A percentile compares a stretch with the other conserved stretches of the same genome.
Conservation (phyloP, 2,113 vertebrate species). For the Pseudonaja textilis region DNA sequence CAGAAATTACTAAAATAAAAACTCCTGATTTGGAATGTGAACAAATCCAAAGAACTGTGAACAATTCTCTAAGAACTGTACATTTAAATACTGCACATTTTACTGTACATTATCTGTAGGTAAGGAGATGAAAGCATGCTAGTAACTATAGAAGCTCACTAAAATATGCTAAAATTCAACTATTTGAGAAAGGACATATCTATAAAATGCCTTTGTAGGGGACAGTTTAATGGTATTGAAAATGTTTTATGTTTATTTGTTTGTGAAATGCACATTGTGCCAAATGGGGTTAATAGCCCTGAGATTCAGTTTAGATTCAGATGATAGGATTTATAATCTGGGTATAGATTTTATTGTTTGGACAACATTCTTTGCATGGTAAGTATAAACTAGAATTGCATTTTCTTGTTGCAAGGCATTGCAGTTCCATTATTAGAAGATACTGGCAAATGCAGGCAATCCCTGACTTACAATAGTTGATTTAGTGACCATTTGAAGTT, state of each 20-base stretch:
- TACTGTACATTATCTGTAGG: background rate
- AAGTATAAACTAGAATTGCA: background rate
- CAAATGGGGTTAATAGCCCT: background rate
- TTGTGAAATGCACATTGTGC: background rate
- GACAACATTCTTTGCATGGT: background rate
- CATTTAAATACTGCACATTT: background rate
- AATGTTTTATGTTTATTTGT: background rate
- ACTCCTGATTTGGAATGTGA: background rate
- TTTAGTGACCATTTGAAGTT: background rate
- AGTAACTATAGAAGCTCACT: background rate
- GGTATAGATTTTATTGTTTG: background rate
- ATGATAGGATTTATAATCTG: background rate
- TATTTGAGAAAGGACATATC: background rate
- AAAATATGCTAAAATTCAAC: background rate
- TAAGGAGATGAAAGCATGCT: background rate
- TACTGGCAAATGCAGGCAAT: background rate
- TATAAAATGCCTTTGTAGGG: background rate
- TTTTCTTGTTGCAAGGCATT: background rate
- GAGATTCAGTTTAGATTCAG: background rate
- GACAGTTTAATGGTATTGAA: background rate
- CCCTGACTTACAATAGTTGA: background rate
- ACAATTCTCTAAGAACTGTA: background rate
- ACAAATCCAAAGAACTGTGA: constrained; percentile 1
- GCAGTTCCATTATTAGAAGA: background rate
- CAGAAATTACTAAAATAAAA: background rate